Evolutionary conservation across 2,113 vertebrate species (phyloP), one percentile per base, ranked within the genome.

Genomic region (Oreochromis aureus): DNA sequence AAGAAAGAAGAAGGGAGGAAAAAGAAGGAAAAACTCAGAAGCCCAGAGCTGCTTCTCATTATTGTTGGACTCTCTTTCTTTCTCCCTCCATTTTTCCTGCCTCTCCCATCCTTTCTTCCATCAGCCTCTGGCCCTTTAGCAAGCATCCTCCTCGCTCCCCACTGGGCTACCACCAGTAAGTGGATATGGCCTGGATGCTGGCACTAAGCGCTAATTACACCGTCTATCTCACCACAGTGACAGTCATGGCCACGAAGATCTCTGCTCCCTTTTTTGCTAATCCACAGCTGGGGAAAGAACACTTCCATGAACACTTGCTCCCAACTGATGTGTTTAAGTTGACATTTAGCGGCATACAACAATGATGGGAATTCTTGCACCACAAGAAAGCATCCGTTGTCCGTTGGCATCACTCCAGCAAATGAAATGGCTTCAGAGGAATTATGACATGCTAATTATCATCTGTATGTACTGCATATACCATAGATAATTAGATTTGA

Each of bases 121-220:
- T 94, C 92, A 88, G 86, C 87, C 92, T 89, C 80, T 86, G 85
- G 88, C 83, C 63, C 73, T 90, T 89, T 86, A 89, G 87, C 87
- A 15, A 86, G 84, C 87, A 78, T 90, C 86, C 61, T 88, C 84
- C 89, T 89, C 84, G 86, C 71, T 93, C 86, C 88, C 44, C 87
- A 87, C 51, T 73, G 82, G 89, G 84, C 36, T 89, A 39, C 85
- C 80, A 93, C 88, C 91, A 93, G 93, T 90, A 87, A 91, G 79
- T 85, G 73, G 85, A 93, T 87, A 86, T 88, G 83, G 86, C 90
- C 89, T 89, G 86, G 83, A 92, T 83, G 84, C 73, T 92, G 94
- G 92, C 91, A 89, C 89, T 89, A 91, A 94, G 90, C 78, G 24
- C 87, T 95, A 95, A 95, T 95, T 94, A 93, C 88, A 71, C 85